These are phyloP conservation scores for Acanthosepion lycidas DNA, from an alignment of 2,888 invertebrate species.

Conservation along the genomic window DNA sequence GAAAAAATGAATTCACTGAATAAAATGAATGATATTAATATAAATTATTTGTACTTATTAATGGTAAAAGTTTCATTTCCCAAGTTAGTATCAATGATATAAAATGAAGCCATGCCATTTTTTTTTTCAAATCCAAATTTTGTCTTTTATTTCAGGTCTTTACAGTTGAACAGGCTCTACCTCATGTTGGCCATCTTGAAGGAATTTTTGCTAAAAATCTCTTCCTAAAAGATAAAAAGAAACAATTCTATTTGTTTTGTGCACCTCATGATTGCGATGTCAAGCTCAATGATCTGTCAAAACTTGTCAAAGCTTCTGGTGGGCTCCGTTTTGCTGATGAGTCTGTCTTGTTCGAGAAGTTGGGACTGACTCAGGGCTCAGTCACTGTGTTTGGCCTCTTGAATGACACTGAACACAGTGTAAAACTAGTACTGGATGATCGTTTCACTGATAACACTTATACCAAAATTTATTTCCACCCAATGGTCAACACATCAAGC, in stretches of 20 bases:
- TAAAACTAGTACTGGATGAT: constrained; percentile 67
- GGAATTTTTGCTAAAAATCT: constrained; percentile 74
- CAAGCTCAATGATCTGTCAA: constrained; percentile 70
- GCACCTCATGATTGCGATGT: constrained; percentile 70
- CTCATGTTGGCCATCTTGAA: constrained; percentile 62
- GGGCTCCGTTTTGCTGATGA: constrained; percentile 73
- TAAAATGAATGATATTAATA: too few species aligned
- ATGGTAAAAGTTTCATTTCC: too few species aligned
- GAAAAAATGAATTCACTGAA: too few species aligned
- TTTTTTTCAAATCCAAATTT: too few species aligned
- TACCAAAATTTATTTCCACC: constrained; percentile 70
- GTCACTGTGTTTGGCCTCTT: constrained; percentile 73
- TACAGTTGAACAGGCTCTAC: constrained; percentile 73
- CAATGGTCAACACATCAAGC: constrained; percentile 70
- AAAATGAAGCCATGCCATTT: too few species aligned
- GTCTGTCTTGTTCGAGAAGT: constrained; percentile 64
- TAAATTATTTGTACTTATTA: too few species aligned
- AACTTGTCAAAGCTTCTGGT: constrained; percentile 67
- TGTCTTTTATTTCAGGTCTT: constrained; percentile 66
- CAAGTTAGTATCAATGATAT: too few species aligned
- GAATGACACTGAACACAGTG: constrained; percentile 69
- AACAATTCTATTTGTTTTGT: constrained; percentile 71
- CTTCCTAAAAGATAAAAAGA: constrained; percentile 74
- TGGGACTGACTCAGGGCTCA: constrained; percentile 73
- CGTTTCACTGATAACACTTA: constrained; percentile 63